These are phyloP conservation scores for Acrocephalus arundinaceus DNA, from an alignment of 2,113 vertebrate species.

Conservation along the genomic window DNA sequence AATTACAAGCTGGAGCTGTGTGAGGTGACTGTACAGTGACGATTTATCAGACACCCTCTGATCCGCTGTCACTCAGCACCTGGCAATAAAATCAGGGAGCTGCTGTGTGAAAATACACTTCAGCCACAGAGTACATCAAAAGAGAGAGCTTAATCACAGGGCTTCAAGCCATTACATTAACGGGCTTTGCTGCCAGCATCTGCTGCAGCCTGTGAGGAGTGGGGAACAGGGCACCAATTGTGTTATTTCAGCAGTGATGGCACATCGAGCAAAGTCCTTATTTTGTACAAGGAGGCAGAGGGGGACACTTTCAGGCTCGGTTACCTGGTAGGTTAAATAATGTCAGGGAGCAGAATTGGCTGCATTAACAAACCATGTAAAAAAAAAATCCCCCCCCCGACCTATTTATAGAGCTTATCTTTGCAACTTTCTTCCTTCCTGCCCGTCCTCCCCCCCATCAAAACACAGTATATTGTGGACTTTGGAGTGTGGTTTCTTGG, in stretches of 20 bases:
- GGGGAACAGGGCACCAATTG: not conserved
- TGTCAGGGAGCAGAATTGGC: not conserved
- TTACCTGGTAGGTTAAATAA: not conserved
- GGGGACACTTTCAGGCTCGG: not conserved
- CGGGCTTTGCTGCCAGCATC: not conserved
- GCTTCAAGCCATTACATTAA: not conserved
- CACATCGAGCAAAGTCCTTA: not conserved
- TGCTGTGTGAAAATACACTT: slow-evolving; percentile 1
- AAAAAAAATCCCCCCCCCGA: not conserved
- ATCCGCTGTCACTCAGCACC: not conserved
- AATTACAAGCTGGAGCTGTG: not conserved
- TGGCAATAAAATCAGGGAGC: slow-evolving; percentile 27
- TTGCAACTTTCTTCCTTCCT: not conserved
- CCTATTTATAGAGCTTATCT: not conserved
- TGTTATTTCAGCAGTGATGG: not conserved
- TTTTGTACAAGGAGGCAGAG: not conserved
- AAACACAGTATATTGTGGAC: not conserved
- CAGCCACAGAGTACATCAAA: not conserved
- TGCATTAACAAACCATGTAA: not conserved
- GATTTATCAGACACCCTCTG: not conserved
- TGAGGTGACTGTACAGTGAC: not conserved
- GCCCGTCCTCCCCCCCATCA: not conserved
- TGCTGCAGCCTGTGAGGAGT: not conserved
- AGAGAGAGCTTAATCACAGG: not conserved
- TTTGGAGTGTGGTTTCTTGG: not conserved